Evolutionary conservation across 1,140 invertebrate species (phyloP).

Genomic region (Thaumatotibia leucotreta): DNA sequence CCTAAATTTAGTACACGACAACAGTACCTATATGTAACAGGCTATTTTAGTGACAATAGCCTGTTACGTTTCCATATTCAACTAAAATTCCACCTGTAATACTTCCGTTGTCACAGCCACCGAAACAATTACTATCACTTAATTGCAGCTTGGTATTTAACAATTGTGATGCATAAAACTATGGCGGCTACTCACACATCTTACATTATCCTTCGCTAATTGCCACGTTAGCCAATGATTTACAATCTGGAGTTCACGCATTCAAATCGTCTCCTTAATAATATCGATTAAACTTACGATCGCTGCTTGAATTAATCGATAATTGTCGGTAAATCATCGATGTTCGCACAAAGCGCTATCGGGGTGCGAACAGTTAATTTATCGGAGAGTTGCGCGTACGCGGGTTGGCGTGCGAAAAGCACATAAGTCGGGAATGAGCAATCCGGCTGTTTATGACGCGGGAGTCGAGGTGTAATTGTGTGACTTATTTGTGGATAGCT

Average conservation of each 20-base stretch:
- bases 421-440: conserved; percentile 54
- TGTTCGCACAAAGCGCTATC: conserved; percentile 65
- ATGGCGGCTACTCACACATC: conserved; percentile 4
- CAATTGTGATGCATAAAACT: neutral
- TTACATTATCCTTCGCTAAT: conserved; percentile 34
- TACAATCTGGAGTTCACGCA: conserved; percentile 34
- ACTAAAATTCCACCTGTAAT: no score
- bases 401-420: conserved; percentile 53
- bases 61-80: no score
- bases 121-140: neutral
- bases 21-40: no score
- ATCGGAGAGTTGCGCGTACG: conserved; percentile 47
- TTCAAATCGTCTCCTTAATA: conserved; percentile 46
- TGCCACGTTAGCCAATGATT: conserved; percentile 36
- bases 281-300: conserved; percentile 64
- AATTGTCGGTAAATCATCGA: conserved; percentile 74
- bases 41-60: no score
- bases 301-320: conserved; percentile 76
- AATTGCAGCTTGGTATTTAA: no score
- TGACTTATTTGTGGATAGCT: conserved; percentile 33
- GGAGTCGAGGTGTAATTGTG: conserved; percentile 38
- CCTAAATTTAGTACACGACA: no score
- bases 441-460: conserved; percentile 55
- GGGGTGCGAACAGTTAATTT: conserved; percentile 69
- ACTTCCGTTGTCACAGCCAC: neutral